Percentiles rank a stretch among this genome's conserved stretches.
Conservation (phyloP, 2,113 vertebrate genomes). For the Suricata suricatta region DNA sequence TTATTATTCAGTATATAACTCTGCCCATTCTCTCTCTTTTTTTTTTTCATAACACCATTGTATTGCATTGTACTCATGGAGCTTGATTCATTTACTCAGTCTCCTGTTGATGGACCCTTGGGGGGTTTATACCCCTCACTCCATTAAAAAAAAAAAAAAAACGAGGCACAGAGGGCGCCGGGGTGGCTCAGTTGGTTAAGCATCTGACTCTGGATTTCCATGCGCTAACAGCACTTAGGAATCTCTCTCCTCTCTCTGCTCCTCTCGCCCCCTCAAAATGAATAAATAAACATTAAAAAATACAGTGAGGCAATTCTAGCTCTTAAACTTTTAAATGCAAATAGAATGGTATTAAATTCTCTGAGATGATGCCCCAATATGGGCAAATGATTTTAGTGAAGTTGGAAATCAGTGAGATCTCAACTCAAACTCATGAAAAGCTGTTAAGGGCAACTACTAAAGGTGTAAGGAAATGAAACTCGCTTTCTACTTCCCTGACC, state of each 20-base stretch:
- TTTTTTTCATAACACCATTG: not conserved
- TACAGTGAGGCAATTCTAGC: not conserved
- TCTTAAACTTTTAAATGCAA: conserved; percentile 41
- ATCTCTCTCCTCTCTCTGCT: no score
- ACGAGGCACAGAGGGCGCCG: no score
- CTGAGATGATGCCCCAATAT: not conserved
- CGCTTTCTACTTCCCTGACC: not conserved
- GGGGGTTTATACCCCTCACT: not conserved
- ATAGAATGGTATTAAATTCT: conserved; percentile 27
- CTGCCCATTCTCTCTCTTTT: not conserved
- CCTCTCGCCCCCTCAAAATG: no score
- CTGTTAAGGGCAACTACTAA: not conserved
- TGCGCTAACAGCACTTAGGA: no score
- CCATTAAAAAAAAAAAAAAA: not conserved
- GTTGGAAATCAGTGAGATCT: conserved; percentile 21
- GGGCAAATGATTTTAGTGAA: not conserved
- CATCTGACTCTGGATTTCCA: no score
- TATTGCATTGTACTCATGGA: not conserved
- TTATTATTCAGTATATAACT: not conserved
- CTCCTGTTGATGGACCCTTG: not conserved
- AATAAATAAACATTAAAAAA: not conserved
- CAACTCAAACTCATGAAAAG: not conserved
- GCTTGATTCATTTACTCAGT: not conserved
- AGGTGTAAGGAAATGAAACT: not conserved
- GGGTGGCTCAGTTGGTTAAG: no score